phyloP scores from a whole-genome alignment of 2,113 vertebrate species.

The Micromys minutus region DNA sequence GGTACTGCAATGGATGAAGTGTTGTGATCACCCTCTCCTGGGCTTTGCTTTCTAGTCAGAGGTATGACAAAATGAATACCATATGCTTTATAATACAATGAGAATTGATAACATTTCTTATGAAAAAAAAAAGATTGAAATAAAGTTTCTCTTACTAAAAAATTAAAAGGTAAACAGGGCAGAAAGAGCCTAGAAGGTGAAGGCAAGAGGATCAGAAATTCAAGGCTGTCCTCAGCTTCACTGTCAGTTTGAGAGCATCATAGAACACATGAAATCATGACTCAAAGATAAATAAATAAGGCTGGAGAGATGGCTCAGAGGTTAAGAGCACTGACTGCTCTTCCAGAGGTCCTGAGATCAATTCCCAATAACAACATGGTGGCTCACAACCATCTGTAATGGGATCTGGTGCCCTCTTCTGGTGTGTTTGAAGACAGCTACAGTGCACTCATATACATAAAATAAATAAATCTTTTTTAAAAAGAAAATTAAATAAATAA shows the following conservation, averaged over 20 bases:
- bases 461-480: too few relatives aligned
- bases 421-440: too few relatives aligned
- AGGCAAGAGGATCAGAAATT: background rate
- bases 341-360: too few relatives aligned
- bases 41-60: background rate
- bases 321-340: too few relatives aligned
- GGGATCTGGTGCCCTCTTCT: too few relatives aligned
- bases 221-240: background rate
- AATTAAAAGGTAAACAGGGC: background rate
- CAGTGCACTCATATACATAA: too few relatives aligned
- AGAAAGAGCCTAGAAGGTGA: background rate
- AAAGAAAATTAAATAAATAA: background rate
- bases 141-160: background rate
- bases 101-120: background rate
- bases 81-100: background rate
- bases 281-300: background rate
- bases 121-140: background rate
- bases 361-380: too few relatives aligned
- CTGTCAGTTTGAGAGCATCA: background rate
- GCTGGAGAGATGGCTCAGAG: too few relatives aligned
- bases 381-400: too few relatives aligned
- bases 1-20: background rate
- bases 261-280: background rate
- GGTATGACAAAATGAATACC: background rate
- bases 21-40: background rate